Base-by-base conservation (phyloP, 92 coral and sea anemone genomes). In the Epizoanthus illoricatus region DNA sequence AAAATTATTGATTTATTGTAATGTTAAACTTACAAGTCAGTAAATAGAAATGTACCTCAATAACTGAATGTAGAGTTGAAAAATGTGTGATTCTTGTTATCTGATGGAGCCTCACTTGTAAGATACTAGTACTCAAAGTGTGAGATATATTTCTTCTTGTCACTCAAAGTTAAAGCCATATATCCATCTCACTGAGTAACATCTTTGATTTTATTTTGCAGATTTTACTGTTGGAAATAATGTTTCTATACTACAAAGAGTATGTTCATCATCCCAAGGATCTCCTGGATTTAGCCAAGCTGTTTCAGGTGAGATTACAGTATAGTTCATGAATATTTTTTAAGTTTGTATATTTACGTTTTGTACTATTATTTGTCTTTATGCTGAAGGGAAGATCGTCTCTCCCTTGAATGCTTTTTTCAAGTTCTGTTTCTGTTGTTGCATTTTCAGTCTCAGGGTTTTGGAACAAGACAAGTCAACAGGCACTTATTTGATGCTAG, bases 381-480 rank as follows among this genome's bases (percentile, higher is more conserved):
- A 28, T 28, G 36, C 36, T 28, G 36, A 28, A 28, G 36, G 36
- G 24, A 62, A 19, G 24, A 62, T 45, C 9, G 52, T 7, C 49
- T 43, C 5, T 5, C 49, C 49, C 49, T 43, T 43, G 8, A 43
- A 43, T 43, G 3, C 6, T 43, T 43, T 7, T 43, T 5, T 5
- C 8, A 5, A 43, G 49, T 5, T 5, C 49, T 5, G 49, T 7
- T 11, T 52, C 56, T 23, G 0, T n/a, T 65, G 49, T 75, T 40
- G 24, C 17, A 66, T 71, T 81, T 68, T 63, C 17, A 96, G 99
- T 81, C 98, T 65, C 99, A 93, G 83, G 94, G 98, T 0, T 96
- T 96, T 96, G 99, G 99, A 59, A 88, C 87, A n/a, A 90, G 91
- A 43, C 99, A 93, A 65, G 90, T 88, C 75, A 96, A 90, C 86